These are phyloP conservation scores for Poecilobothrus nobilitatus DNA, from an alignment of 2,888 invertebrate species.

Conservation along the genomic window DNA sequence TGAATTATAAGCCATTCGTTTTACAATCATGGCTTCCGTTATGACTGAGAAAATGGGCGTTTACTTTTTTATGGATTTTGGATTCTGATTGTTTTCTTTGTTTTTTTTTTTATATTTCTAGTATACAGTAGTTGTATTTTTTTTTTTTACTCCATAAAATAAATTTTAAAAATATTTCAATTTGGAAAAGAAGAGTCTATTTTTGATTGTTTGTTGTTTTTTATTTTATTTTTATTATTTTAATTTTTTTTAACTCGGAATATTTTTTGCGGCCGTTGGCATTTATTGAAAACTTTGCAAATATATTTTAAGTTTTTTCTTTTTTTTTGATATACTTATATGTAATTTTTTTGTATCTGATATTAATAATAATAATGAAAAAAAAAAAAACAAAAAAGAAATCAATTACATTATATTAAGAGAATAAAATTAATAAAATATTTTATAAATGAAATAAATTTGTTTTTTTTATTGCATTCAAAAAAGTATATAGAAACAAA, in stretches of 20 bases:
- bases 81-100: background rate
- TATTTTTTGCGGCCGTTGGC: constrained; percentile 3
- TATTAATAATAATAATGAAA: too few species aligned
- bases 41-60: constrained; percentile 18
- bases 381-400: too few species aligned
- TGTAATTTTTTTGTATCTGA: too few species aligned
- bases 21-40: constrained; percentile 45
- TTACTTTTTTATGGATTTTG: background rate
- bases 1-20: constrained; percentile 26
- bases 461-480: too few species aligned
- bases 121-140: background rate
- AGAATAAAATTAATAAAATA: too few species aligned
- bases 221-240: background rate
- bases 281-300: background rate
- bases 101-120: background rate
- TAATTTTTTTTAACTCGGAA: background rate
- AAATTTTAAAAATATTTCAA: constrained; percentile 6
- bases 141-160: background rate
- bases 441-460: too few species aligned
- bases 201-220: background rate
- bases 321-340: too few species aligned
- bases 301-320: background rate
- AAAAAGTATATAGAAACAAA: too few species aligned
- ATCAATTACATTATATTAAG: too few species aligned
- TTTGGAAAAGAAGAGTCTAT: background rate